Evolutionary conservation across 2,113 vertebrate species (phyloP).

Genomic region (Ictidomys tridecemlineatus): DNA sequence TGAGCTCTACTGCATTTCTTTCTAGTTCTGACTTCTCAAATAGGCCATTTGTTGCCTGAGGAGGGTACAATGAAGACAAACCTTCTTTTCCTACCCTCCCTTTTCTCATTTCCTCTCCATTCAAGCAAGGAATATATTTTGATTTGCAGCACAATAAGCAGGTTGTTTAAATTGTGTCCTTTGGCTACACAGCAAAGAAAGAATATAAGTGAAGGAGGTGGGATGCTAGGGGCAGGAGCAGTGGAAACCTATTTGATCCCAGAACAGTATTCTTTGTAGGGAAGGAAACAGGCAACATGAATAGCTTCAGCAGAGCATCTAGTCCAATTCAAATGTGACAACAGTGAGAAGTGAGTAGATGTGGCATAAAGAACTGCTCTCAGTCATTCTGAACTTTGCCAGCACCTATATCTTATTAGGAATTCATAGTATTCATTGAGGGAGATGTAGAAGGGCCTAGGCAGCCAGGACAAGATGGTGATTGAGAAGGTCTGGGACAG

Average conservation of each 20-base stretch:
- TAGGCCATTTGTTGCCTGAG: not conserved
- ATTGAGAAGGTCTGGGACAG: too few species aligned
- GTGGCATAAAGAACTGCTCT: not conserved
- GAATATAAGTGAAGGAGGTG: conserved; percentile 17
- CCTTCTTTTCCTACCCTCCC: not conserved
- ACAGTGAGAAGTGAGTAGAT: not conserved
- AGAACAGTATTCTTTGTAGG: not conserved
- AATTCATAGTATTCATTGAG: not conserved
- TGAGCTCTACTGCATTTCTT: not conserved
- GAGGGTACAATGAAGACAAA: conserved; percentile 30
- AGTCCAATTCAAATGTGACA: conserved; percentile 12
- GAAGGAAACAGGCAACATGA: not conserved
- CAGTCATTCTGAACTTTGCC: not conserved
- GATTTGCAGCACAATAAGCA: conserved; percentile 49
- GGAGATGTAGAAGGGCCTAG: too few species aligned
- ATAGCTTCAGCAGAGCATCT: not conserved
- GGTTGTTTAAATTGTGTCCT: conserved; percentile 39
- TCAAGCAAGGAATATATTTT: conserved; percentile 56
- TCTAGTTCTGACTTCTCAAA: not conserved
- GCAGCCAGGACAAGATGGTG: too few species aligned
- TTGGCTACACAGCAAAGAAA: conserved; percentile 9
- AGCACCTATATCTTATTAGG: not conserved
- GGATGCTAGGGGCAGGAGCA: not conserved
- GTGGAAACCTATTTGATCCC: not conserved
- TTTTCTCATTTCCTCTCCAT: conserved; percentile 51